A percentile compares a stretch with the other conserved stretches of the same genome.
phyloP scores from a whole-genome alignment of 2,797 vertebrate species.

The Leuciscus waleckii region DNA sequence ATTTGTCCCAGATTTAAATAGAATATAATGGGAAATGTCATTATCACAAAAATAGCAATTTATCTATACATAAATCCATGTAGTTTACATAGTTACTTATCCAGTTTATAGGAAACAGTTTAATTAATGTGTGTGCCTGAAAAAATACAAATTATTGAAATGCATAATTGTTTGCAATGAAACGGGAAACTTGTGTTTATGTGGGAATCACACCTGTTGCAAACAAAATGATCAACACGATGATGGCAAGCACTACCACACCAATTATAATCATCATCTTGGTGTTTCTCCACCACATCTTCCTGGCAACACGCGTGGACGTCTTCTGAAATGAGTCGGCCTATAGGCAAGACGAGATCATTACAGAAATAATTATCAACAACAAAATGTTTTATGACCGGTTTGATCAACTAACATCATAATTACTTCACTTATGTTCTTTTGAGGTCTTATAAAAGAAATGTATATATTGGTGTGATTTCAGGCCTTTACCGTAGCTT shows the following conservation, averaged over 20 bases:
- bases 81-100: neutral
- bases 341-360: conserved; percentile 64
- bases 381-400: neutral
- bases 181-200: conserved; percentile 32
- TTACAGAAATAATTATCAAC: neutral
- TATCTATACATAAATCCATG: neutral
- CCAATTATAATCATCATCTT: conserved; percentile 83
- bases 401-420: neutral
- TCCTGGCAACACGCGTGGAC: conserved; percentile 77
- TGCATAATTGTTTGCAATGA: neutral
- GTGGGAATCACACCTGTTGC: conserved; percentile 74
- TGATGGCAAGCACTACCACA: conserved; percentile 72
- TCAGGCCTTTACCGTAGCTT: conserved; percentile 77
- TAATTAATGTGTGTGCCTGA: neutral
- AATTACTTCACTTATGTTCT: too few relatives aligned
- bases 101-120: neutral
- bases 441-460: neutral
- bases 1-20: neutral
- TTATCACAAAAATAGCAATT: neutral
- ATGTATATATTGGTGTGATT: neutral
- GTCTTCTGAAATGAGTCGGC: conserved; percentile 82
- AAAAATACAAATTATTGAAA: neutral
- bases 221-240: conserved; percentile 83
- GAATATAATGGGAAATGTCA: neutral
- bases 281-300: conserved; percentile 85